Percentiles rank a stretch among this genome's conserved stretches.
Evolutionary conservation across 2,113 vertebrate species (phyloP).

Genomic region (Atractosteus spatula): DNA sequence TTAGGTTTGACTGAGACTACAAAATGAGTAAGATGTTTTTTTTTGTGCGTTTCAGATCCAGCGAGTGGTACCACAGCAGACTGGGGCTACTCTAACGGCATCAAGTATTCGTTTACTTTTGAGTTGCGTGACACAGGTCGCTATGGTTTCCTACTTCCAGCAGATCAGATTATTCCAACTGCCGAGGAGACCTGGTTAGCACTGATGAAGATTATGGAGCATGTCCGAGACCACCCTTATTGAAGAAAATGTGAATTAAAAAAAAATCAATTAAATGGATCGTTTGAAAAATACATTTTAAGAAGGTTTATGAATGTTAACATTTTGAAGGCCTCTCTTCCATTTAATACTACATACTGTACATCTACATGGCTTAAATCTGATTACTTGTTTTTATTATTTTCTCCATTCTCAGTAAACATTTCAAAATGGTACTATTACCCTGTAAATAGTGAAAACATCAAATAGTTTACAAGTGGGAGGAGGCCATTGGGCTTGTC

Average conservation of each 20-base stretch:
- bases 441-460: too few species aligned
- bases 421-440: too few species aligned
- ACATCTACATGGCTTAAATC: too few species aligned
- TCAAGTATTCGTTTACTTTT: slow-evolving; percentile 81
- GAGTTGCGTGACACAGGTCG: slow-evolving; percentile 82
- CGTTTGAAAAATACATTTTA: too few species aligned
- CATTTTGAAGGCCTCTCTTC: too few species aligned
- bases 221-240: slow-evolving; percentile 66
- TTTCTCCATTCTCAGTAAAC: too few species aligned
- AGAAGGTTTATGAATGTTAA: too few species aligned
- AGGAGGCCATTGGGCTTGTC: too few species aligned
- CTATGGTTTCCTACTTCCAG: slow-evolving; percentile 81
- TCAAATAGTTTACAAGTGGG: too few species aligned
- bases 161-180: slow-evolving; percentile 79
- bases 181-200: slow-evolving; percentile 83
- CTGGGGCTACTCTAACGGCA: slow-evolving; percentile 76
- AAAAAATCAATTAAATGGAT: too few species aligned
- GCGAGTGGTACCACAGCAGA: slow-evolving; percentile 77
- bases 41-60: slow-evolving; percentile 55
- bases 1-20: background rate
- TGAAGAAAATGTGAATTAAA: slow-evolving; percentile 35
- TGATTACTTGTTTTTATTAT: too few species aligned
- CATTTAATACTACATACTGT: too few species aligned
- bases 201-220: slow-evolving; percentile 70
- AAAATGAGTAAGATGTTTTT: background rate